phyloP scores from a whole-genome alignment of 2,113 vertebrate genomes.

The Mormoops blainvillei region DNA sequence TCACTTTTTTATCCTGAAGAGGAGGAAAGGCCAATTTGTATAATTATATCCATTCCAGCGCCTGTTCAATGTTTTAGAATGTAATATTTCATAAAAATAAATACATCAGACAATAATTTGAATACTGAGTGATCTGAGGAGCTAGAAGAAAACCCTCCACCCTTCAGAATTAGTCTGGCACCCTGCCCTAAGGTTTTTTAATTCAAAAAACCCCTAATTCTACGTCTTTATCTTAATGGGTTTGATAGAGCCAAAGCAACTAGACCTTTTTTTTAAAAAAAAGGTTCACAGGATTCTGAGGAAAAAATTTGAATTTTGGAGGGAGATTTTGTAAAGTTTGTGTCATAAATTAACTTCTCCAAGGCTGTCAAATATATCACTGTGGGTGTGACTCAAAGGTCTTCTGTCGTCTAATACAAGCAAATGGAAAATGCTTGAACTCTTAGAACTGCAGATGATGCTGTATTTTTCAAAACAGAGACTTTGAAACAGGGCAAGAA shows the following conservation, averaged over 20 bases:
- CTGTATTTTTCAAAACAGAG: not conserved
- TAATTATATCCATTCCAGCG: not conserved
- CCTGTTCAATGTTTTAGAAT: not conserved
- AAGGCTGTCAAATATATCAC: not conserved
- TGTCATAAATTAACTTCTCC: not conserved
- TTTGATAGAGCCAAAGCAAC: conserved; percentile 57
- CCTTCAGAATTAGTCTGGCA: conserved; percentile 62
- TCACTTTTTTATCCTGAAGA: not conserved
- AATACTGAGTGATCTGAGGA: not conserved
- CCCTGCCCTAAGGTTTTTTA: conserved; percentile 54
- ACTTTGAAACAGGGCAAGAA: not conserved
- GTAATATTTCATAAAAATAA: conserved; percentile 18
- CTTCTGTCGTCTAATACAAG: not conserved
- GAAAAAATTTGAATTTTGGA: not conserved
- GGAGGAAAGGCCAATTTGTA: not conserved
- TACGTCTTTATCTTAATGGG: conserved; percentile 58
- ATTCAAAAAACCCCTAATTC: conserved; percentile 68
- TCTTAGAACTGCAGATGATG: not conserved
- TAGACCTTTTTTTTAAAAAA: conserved; percentile 63
- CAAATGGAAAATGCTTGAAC: not conserved
- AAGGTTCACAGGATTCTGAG: not conserved
- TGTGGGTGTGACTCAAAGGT: not conserved
- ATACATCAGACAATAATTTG: not conserved
- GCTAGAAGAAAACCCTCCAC: not conserved
- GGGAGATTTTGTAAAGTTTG: not conserved